Percentiles rank a stretch among this genome's conserved stretches.
phyloP scores from a whole-genome alignment of 2,888 invertebrate species.

The Sphaerophoria taeniata region DNA sequence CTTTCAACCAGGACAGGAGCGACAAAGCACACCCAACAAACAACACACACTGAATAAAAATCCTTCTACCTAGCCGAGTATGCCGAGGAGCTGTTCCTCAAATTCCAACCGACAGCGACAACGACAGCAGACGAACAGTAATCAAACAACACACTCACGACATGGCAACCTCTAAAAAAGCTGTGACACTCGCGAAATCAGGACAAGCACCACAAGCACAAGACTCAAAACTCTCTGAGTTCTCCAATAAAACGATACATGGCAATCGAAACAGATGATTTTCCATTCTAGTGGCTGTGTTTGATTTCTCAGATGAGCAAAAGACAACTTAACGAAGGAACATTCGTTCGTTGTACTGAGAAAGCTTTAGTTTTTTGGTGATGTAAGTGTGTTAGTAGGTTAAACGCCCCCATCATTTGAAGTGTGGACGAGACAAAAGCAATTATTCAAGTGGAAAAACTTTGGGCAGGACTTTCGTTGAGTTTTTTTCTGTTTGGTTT shows the following conservation, averaged over 20 bases:
- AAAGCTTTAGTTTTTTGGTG: slow-evolving; percentile 28
- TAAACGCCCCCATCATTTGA: slow-evolving; percentile 72
- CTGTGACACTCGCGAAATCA: neutral
- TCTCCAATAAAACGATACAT: neutral
- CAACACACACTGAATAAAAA: slow-evolving; percentile 47
- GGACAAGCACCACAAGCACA: neutral
- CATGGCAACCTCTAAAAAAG: neutral
- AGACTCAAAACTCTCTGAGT: neutral
- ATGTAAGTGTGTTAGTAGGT: slow-evolving; percentile 68
- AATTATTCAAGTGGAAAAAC: slow-evolving; percentile 67
- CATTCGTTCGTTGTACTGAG: slow-evolving; percentile 32
- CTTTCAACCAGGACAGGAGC: slow-evolving; percentile 55
- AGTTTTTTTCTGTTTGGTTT: slow-evolving; percentile 44
- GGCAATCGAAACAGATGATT: slow-evolving; percentile 67
- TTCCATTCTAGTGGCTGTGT: neutral
- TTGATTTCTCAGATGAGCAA: neutral
- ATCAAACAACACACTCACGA: slow-evolving; percentile 35
- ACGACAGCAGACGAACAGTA: slow-evolving; percentile 52
- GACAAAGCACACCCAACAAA: slow-evolving; percentile 55
- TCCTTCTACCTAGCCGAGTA: slow-evolving; percentile 48
- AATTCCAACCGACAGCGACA: slow-evolving; percentile 54
- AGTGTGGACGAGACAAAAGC: slow-evolving; percentile 70
- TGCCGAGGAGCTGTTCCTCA: slow-evolving; percentile 5
- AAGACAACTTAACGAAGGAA: slow-evolving; percentile 14
- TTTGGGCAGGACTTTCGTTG: slow-evolving; percentile 70